Evolutionary conservation across 1,140 invertebrate species (phyloP), one percentile per base, ranked within the genome.

Genomic region (Chironomus tepperi): DNA sequence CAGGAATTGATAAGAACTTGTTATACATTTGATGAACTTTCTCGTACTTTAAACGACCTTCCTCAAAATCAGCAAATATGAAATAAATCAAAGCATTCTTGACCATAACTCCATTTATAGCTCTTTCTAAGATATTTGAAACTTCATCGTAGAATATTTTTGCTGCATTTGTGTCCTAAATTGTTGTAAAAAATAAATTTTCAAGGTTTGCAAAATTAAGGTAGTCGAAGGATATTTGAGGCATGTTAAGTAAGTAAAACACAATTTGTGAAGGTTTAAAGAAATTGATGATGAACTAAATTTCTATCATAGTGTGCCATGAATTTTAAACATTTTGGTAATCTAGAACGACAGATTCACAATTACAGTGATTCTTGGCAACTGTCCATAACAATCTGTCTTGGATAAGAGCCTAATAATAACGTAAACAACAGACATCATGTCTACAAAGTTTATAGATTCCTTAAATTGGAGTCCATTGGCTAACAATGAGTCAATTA

Each of bases 1-100:
- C 93, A 76, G 88, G 83, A 79, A 96, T 91, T 78, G 93, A 93
- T 15, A 99, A 84, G 79, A 96, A 91, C 77, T 93, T 91, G 75
- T 95, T 93, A 83, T 99, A 99, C 79, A 99, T 98, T 79, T 93
- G 90, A 84, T 98, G 96, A 0, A 98, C 97, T 87, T 98, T 98
- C 76, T 98, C 96, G 82, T 97, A 97, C 80, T 97, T 97, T 78
- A 98, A 88, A 72, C 97, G 85, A 42, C 96, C 93, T 85, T 99
- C 98, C 85, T 99, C 97, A 81, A 98, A 99, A 84, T 99, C 98
- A 1, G 97, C 96, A 81, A 98, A 98, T 0, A 97, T 96, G 85
- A 99, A 99, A 81, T 98, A 97, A 6, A 99, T 83, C 16, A 99
- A 84, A 84, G 96, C 94, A 81, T 95, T 98, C 77, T 93, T 93